Evolutionary conservation across 2,888 invertebrate genomes (phyloP).

Genomic region (Lasioglossum calceatum): DNA sequence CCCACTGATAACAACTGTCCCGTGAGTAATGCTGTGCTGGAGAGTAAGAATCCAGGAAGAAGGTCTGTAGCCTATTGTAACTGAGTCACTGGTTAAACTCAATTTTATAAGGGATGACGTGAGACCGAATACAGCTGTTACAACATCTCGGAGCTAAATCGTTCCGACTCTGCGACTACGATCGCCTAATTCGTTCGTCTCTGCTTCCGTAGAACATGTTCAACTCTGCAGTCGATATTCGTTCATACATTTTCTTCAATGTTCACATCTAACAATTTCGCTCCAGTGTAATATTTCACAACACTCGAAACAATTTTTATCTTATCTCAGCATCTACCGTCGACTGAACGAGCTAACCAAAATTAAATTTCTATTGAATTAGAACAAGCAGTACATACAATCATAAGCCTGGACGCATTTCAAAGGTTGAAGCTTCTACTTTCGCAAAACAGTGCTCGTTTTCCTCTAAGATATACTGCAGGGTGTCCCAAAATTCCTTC

Average conservation of each 20-base stretch:
- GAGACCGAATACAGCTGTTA: constrained; percentile 12
- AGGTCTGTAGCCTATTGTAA: constrained; percentile 8
- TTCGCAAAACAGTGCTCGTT: too few species aligned
- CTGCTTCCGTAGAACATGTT: neutral
- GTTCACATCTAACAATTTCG: too few species aligned
- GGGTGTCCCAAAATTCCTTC: too few species aligned
- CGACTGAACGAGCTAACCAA: too few species aligned
- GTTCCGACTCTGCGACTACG: neutral
- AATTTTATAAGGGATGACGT: constrained; percentile 14
- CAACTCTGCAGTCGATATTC: neutral
- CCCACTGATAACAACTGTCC: constrained; percentile 5
- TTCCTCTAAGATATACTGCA: too few species aligned
- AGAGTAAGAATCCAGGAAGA: constrained; percentile 8
- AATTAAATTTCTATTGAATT: too few species aligned
- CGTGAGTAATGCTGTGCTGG: neutral
- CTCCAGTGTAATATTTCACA: too few species aligned
- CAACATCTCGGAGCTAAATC: neutral
- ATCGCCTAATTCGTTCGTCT: neutral
- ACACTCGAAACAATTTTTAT: too few species aligned
- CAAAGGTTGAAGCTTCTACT: too few species aligned
- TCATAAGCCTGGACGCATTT: too few species aligned
- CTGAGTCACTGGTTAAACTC: constrained; percentile 17
- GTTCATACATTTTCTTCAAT: neutral
- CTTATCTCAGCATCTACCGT: too few species aligned
- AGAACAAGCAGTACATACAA: too few species aligned